Base-by-base conservation (phyloP, 2,113 vertebrate genomes). In the Chionomys nivalis region DNA sequence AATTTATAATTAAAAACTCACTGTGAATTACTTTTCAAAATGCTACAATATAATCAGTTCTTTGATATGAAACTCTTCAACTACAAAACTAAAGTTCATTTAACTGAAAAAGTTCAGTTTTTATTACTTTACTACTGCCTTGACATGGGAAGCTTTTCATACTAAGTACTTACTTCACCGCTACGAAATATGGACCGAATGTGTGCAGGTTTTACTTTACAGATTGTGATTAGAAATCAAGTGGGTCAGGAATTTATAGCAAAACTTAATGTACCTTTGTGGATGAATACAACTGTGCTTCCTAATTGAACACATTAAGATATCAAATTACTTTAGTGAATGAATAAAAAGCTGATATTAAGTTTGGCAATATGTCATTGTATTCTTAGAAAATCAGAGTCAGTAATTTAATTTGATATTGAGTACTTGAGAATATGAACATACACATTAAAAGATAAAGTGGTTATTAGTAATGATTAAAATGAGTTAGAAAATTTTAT, bases 181-280 rank as follows among this genome's bases (percentile, higher is more conserved):
- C 33, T 95, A 61, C 70, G 65, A 93, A 92, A 88, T 88, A 55
- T 82, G 42, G 42, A 63, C 1, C 58, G 1, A 52, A 92, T 63
- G 5, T 44, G 31, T 83, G 0, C 89, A n/a, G 55, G 61, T 92
- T 94, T 96, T 91, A 87, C 93, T 96, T 94, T 87, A 92, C 88
- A 58, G 63, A 94, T 96, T 96, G 72, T 94, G n/a, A 76, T 85
- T 93, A 47, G n/a, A 93, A 95, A 52, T 91, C 72, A 96, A 95
- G 49, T 90, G 63, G 70, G 24, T 11, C 58, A 92, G 88, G 81
- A 93, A 91, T 94, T 95, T 91, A 95, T 44, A 92, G 86, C 92
- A 95, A 97, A 98, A 94, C 33, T 97, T 97, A 97, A 97, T 96
- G 76, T 97, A 76, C 90, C 89, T 97, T 94, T 97, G n/a, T 97